A percentile compares a stretch with the other conserved stretches of the same genome.
These are phyloP conservation scores for Melanostigma gelatinosum DNA, from an alignment of 2,113 vertebrate species.

Conservation along the genomic window DNA sequence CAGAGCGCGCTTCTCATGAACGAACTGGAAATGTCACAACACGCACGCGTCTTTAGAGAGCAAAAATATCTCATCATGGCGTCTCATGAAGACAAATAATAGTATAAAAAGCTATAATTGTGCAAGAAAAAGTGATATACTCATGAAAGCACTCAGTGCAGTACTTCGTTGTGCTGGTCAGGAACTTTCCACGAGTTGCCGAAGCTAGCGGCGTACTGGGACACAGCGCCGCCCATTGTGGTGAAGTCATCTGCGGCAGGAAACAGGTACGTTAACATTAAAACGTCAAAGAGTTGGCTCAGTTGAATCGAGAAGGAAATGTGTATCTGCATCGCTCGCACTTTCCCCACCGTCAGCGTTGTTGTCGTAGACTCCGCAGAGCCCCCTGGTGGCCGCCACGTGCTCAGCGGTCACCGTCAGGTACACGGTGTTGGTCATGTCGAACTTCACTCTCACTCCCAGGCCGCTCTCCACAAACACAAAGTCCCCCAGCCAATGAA, in stretches of 20 bases:
- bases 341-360: slow-evolving; percentile 79
- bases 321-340: no score
- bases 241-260: slow-evolving; percentile 83
- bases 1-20: not conserved
- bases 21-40: not conserved
- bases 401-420: slow-evolving; percentile 84
- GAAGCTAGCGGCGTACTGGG: slow-evolving; percentile 84
- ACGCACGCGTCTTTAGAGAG: not conserved
- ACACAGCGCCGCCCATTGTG: slow-evolving; percentile 75
- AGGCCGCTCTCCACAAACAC: slow-evolving; percentile 89
- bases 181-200: slow-evolving; percentile 91
- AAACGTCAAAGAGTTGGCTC: not conserved
- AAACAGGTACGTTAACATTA: not conserved
- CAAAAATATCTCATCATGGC: not conserved
- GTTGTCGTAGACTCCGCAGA: slow-evolving; percentile 91
- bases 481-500: slow-evolving; percentile 92
- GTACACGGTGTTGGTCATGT: slow-evolving; percentile 81
- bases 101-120: not conserved
- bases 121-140: not conserved
- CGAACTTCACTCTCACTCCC: slow-evolving; percentile 85
- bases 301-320: not conserved
- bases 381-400: slow-evolving; percentile 83
- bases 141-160: not conserved
- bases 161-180: slow-evolving; percentile 78
- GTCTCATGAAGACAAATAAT: not conserved